phyloP scores from a whole-genome alignment of 2,888 invertebrate species.

The Amphiduros pacificus region DNA sequence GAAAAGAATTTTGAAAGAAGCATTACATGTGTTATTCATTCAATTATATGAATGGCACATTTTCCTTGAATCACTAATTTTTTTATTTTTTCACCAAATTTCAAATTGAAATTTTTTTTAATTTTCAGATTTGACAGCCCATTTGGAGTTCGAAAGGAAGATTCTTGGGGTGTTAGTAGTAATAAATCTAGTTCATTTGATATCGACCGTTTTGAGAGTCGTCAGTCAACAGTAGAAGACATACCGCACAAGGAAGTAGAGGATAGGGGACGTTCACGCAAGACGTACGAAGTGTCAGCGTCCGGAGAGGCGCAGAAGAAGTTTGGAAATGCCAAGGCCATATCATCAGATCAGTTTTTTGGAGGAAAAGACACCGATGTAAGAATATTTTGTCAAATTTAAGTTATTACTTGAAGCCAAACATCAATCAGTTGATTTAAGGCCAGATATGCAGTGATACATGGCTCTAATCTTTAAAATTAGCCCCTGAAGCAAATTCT shows the following conservation, averaged over 20 bases:
- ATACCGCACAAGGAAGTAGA: constrained; percentile 40
- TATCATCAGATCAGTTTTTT: constrained; percentile 97
- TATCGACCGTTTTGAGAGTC: constrained; percentile 48
- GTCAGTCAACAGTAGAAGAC: constrained; percentile 38
- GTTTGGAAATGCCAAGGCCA: constrained; percentile 95
- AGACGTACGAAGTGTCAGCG: constrained; percentile 38
- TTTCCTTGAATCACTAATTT: no score
- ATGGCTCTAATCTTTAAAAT: no score
- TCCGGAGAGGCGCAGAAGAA: constrained; percentile 87
- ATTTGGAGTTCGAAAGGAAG: constrained; percentile 44
- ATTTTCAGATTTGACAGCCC: constrained; percentile 43
- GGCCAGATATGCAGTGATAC: no score
- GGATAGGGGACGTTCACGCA: constrained; percentile 44
- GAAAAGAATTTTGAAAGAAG: no score
- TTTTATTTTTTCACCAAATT: neutral
- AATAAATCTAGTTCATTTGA: constrained; percentile 46
- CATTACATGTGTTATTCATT: no score
- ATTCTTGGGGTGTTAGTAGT: constrained; percentile 40
- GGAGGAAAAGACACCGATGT: constrained; percentile 67
- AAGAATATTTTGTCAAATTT: constrained; percentile 31
- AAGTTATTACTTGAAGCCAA: no score
- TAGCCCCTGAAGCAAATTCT: no score
- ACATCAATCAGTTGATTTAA: no score
- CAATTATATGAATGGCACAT: no score
- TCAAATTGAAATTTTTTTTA: no score